Base-by-base conservation (phyloP, 2,113 vertebrate species). In the Lycocorax pyrrhopterus region DNA sequence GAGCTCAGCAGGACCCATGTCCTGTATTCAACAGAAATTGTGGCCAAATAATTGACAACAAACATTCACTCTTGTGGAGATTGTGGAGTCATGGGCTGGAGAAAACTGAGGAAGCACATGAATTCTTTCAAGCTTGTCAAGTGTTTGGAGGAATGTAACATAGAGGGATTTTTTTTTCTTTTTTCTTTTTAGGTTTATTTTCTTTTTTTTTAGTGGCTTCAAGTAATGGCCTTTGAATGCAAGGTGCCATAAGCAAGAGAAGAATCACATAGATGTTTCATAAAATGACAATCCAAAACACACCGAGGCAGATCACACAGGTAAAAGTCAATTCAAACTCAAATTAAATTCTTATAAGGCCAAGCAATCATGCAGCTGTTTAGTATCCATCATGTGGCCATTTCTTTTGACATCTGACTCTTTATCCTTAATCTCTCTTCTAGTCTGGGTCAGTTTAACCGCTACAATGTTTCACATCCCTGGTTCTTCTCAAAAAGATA, bases 11-110 rank as follows among this genome's bases (percentile, higher is more conserved):
- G 52, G 52, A 73, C 11, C 3, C 0, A 0, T 10, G 32, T 22
- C 23, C 49, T 68, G 9, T 46, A n/a, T 55, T 72, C 44, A 60
- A 30, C 16, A 91, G 56, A 72, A 75, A 90, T 52, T 53, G 35
- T 0, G 4, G 10, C 44, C 32, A 60, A 46, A 68, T 13, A 66
- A 74, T 43, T 30, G 14, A 64, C 68, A 56, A 2, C 20, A 72
- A 67, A 32, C 3, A 13, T 53, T 84, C 29, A 23, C 17, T 23
- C 12, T 60, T 1, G 0, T 22, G 13, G 23, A 21, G 4, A 63
- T 0, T 69, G 27, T 29, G 15, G 21, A 68, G 35, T 35, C 30
- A 11, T 4, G 8, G 15, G 37, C 7, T 72, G 29, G 14, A 59
- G 47, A 75, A 71, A 78, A 53, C 25, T n/a, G 19, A 69, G 13